phyloP scores from a whole-genome alignment of 2,888 invertebrate species.

The Diaphora mendica region DNA sequence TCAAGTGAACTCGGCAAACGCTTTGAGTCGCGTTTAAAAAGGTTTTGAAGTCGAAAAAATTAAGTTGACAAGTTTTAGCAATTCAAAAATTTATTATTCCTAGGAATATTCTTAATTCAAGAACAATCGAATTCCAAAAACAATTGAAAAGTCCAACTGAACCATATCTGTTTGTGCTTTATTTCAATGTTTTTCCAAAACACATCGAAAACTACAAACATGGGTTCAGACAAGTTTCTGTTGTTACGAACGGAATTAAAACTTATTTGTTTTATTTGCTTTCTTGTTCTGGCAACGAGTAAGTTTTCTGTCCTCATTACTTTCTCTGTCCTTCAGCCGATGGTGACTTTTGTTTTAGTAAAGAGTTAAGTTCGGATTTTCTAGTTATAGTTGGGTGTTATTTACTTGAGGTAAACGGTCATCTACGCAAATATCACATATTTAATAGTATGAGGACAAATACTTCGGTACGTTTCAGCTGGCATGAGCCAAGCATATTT shows the following conservation, averaged over 20 bases:
- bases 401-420: neutral
- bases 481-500: no score
- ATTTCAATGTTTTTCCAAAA: neutral
- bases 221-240: slow-evolving; percentile 30
- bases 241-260: slow-evolving; percentile 47
- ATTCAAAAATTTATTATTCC: neutral
- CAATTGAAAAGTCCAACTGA: neutral
- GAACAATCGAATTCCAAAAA: neutral
- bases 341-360: neutral
- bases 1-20: neutral
- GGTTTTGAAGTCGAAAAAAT: neutral
- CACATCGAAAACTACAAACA: slow-evolving; percentile 29
- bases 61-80: neutral
- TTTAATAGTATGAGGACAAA: neutral
- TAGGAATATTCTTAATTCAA: neutral
- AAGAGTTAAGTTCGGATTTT: neutral
- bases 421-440: neutral
- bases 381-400: neutral
- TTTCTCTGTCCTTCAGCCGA: neutral
- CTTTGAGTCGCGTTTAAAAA: neutral
- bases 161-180: neutral
- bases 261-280: slow-evolving; percentile 36
- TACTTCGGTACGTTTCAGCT: no score
- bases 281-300: neutral
- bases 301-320: neutral